A percentile compares a stretch with the other conserved stretches of the same genome.
phyloP scores from a whole-genome alignment of 2,113 vertebrate genomes.

The Trochalopteron elliotii region DNA sequence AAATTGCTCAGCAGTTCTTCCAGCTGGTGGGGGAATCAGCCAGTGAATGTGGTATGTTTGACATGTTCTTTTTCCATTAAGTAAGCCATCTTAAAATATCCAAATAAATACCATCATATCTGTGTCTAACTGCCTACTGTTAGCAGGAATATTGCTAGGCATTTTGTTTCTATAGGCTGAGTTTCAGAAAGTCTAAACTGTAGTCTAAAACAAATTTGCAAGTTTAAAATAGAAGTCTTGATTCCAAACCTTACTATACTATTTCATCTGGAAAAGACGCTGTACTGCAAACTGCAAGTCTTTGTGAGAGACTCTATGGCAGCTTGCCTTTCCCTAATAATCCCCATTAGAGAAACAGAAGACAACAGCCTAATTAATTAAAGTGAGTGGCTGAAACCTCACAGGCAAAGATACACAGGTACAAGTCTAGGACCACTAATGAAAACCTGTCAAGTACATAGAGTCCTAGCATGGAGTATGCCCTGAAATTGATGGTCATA shows the following conservation, averaged over 20 bases:
- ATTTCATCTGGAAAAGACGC: not conserved
- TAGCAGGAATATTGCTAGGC: not conserved
- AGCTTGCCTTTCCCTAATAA: not conserved
- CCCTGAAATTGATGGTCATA: not conserved
- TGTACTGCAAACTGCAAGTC: not conserved
- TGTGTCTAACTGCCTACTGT: not conserved
- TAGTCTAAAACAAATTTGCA: not conserved
- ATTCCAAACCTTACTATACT: not conserved
- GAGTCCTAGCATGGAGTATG: not conserved
- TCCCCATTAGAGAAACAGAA: not conserved
- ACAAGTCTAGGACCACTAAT: not conserved
- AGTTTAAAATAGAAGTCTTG: not conserved
- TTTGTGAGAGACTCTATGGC: not conserved
- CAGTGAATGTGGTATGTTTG: conserved; percentile 90
- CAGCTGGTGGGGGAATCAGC: conserved; percentile 96
- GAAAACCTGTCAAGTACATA: not conserved
- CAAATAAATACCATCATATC: not conserved
- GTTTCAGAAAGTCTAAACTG: not conserved
- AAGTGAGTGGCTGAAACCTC: not conserved
- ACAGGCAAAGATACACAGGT: not conserved
- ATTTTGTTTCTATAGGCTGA: not conserved
- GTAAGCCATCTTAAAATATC: not conserved
- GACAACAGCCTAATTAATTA: not conserved
- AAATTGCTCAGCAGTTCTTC: conserved; percentile 96
- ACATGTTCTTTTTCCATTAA: not conserved